Base-by-base conservation (phyloP, 2,888 invertebrate genomes). In the Dynastes grantii region DNA sequence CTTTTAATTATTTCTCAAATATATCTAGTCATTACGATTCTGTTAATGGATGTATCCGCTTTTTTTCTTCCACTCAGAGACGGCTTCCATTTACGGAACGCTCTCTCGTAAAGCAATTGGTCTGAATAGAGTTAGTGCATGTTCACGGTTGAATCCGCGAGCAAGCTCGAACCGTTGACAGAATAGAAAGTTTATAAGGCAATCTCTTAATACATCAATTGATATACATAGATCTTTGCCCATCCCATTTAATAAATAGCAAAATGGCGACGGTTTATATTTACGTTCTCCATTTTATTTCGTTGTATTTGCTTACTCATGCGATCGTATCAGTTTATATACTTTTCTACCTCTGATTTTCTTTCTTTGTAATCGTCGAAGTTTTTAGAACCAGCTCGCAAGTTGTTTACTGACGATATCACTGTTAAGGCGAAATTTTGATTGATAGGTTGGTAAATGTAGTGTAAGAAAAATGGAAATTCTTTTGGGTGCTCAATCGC, bases 111-210 rank as follows among this genome's bases (percentile, higher is more conserved):
- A 37, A 61, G 22, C 55, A 37, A 75, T 61, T 75, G 61, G 27
- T 75, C n/a, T 37, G 22, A 49, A 61, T 61, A 75, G 40, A 68
- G 16, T 45, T 45, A 11, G 45, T 13, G 68, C 29, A 51, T 49
- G 29, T 68, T 51, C 51, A 16, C 51, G 51, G 16, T 68, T 22
- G 5, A 29, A 6, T 29, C n/a, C 51, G 51, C 51, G 3, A 49
- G 32, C 49, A 49, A 4, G 49, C 68, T 51, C 27, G 27, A 61
- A 49, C 11, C 73, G 55, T 61, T 61, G 73, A 71, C 58, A 71
- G 55, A 40, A 61, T 75, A 63, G 73, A 61, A 75, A 75, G 73
- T 75, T 63, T 61, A 75, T 71, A 75, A 75, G 73, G 61, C 73
- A 27, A 61, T 55, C 49, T 29, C 16, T 51, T 16, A 61, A 61